Conservation (phyloP, 2,888 invertebrate species). For the Elaeidobius kamerunicus region DNA sequence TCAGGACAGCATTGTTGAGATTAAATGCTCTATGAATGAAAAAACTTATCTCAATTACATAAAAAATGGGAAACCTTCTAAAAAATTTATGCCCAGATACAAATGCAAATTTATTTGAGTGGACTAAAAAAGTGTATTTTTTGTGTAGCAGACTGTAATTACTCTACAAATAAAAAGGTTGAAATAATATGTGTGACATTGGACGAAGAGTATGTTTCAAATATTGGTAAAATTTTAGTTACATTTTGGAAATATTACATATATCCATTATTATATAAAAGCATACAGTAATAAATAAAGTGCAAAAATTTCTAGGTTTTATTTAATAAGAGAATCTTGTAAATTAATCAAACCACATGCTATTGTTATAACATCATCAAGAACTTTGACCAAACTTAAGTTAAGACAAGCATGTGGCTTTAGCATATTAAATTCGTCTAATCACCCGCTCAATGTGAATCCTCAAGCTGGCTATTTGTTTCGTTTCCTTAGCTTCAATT, state of each 20-base stretch:
- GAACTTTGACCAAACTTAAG: constrained; percentile 22
- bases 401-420: constrained; percentile 27
- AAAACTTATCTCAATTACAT: constrained; percentile 24
- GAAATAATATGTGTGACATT: not conserved
- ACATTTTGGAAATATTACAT: constrained; percentile 8
- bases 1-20: constrained; percentile 27
- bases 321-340: constrained; percentile 20
- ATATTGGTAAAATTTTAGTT: not conserved
- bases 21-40: constrained; percentile 27
- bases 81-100: constrained; percentile 29
- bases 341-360: constrained; percentile 19
- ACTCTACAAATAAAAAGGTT: constrained; percentile 6
- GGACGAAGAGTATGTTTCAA: not conserved
- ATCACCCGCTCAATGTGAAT: constrained; percentile 35
- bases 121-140: constrained; percentile 1
- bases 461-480: constrained; percentile 30
- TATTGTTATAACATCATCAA: constrained; percentile 22
- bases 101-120: constrained; percentile 29
- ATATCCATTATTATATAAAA: constrained; percentile 6
- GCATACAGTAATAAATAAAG: not conserved
- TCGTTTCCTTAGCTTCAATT: constrained; percentile 26
- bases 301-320: constrained; percentile 1
- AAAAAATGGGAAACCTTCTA: constrained; percentile 16
- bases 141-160: constrained; percentile 16
- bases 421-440: constrained; percentile 29